Base-by-base conservation (phyloP, 2,113 vertebrate species). In the Plecturocebus donacophilus region DNA sequence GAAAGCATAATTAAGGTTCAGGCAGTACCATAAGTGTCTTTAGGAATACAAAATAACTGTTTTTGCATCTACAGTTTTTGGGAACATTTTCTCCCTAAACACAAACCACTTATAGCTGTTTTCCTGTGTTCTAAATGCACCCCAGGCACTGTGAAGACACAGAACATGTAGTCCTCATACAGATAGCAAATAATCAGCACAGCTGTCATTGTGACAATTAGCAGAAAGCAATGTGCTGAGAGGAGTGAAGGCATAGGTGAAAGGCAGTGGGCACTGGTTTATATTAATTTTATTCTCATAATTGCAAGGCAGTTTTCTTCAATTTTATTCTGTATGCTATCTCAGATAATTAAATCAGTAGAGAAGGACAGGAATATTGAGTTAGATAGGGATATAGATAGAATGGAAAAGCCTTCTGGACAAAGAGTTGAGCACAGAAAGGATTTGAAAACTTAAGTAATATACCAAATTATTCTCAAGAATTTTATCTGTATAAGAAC, bases 1-100 rank as follows among this genome's bases (percentile, higher is more conserved):
- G 68, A 68, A 91, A 93, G 54, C 82, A 91, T 94, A 94, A 94
- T 85, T 96, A 96, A 92, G 76, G 54, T 87, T 93, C 52, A 92
- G 68, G 42, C 42, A 91, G 45, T 52, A 45, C 30, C 16, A 7
- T 66, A 79, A 80, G 32, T 96, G 70, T 94, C 87, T 96, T 86
- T 30, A 82, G 61, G 91, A 96, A 97, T 95, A 68, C 47, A 89
- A 90, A 97, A 88, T 87, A 82, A 87, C 42, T 90, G 8, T 10
- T 86, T 95, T 87, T 75, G 38, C 73, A 79, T 88, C 23, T 94
- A 80, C 66, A 92, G 73, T 93, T 90, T 64, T 93, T 35, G 23
- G 49, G 45, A 81, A 83, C 12, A 73, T 76, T 88, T 95, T 92
- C 23, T 88, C 42, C 35, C 80, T 70, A 90, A 87, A 94, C 13